Evolutionary conservation across 2,797 vertebrate species (phyloP), one percentile per base, ranked within the genome.

Genomic region (Cetoscarus ocellatus): DNA sequence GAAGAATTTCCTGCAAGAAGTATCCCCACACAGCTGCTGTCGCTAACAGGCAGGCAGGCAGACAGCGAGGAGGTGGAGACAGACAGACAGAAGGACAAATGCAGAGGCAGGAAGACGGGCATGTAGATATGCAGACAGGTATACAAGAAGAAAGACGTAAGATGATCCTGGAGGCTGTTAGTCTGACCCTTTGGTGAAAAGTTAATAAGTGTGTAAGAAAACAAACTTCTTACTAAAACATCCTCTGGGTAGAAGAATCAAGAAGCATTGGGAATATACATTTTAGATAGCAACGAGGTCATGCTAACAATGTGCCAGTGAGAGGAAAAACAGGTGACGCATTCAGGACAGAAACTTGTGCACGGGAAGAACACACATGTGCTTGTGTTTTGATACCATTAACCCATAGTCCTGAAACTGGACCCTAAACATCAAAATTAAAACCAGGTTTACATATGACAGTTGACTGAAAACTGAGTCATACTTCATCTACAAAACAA

Each of bases 1-100:
- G 67, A 81, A 87, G 86, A 91, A 83, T 90, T 90, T 91, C 86
- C 86, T 83, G 76, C 80, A 80, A 67, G 82, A 88, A 85, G 82
- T 89, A 82, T 82, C 80, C 79, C 79, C 50, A 79, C 90, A 83
- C 89, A 88, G 88, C 85, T 89, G 89, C 87, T 91, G 89, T 84
- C 71, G 79, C 83, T 83, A 84, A 85, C 87, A 88, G 84, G 79
- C 80, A 87, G 75, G 77, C 79, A 80, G 80, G 75, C 82, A 48
- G 68, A 60, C 70, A 82, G 66, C 56, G 52, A 43, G 57, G 61
- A 80, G 59, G 68, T 27, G 61, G 67, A 69, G 73, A 67, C 47
- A 73, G 77, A 79, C 38, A 82, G 75, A 78, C 66, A 59, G 61
- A 17, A 18, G 64, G 77, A 75, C 35, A 55, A 75, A 81, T 75